Percentiles rank a stretch among this genome's conserved stretches.
These are phyloP conservation scores for Sinohyriopsis cumingii DNA, from an alignment of 2,888 invertebrate genomes.

Conservation along the genomic window DNA sequence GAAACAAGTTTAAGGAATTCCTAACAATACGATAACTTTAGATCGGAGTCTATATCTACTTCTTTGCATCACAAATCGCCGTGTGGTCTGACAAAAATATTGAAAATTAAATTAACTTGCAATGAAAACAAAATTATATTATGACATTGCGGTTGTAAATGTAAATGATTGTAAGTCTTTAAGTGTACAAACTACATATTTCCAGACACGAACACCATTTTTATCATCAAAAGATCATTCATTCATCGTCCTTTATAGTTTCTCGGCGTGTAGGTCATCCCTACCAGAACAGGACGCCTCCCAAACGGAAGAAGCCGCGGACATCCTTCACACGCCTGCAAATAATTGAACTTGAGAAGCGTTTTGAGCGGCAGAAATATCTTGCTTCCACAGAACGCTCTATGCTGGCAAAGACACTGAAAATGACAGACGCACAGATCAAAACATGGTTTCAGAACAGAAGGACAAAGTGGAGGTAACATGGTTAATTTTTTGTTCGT, in stretches of 20 bases:
- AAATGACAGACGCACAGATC: constrained; percentile 98
- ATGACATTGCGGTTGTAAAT: too few species aligned
- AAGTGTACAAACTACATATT: too few species aligned
- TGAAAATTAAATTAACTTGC: too few species aligned
- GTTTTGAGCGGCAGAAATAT: constrained; percentile 99
- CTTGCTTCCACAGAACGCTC: constrained; percentile 97
- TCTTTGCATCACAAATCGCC: too few species aligned
- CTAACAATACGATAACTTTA: too few species aligned
- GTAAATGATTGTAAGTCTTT: too few species aligned
- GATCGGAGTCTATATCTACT: too few species aligned
- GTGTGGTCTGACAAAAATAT: too few species aligned
- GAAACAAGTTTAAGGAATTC: too few species aligned
- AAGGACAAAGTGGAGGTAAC: constrained; percentile 98
- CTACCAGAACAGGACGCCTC: constrained; percentile 97
- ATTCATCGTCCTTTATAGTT: constrained; percentile 40
- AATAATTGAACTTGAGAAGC: constrained; percentile 81
- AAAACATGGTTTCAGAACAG: constrained; percentile 98
- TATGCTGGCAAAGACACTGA: constrained; percentile 92
- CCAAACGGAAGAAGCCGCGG: constrained; percentile 97
- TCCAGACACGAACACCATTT: too few species aligned
- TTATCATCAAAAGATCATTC: too few species aligned
- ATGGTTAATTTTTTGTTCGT: neutral
- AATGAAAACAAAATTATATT: too few species aligned
- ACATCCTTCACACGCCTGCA: constrained; percentile 96
- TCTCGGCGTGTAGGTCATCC: constrained; percentile 94